Evolutionary conservation across 2,888 invertebrate genomes (phyloP).

Genomic region (Limnephilus lunatus): DNA sequence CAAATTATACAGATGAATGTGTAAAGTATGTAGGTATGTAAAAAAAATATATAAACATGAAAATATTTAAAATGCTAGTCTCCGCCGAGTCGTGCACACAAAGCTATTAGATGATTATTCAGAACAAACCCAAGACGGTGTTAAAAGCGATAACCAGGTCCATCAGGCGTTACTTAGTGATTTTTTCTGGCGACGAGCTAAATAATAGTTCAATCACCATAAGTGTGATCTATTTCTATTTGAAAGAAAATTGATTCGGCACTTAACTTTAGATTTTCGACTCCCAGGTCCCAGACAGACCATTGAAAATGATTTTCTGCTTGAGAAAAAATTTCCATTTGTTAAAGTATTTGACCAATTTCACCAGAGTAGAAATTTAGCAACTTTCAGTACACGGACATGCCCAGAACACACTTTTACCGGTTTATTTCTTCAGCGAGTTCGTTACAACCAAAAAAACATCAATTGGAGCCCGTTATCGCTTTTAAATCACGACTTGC

Average conservation of each 20-base stretch:
- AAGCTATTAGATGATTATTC: conserved; percentile 66
- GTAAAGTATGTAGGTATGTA: conserved; percentile 50
- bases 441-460: neutral
- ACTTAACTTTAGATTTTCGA: too few species aligned
- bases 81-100: conserved; percentile 66
- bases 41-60: conserved; percentile 57
- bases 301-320: too few species aligned
- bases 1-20: conserved; percentile 60
- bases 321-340: too few species aligned
- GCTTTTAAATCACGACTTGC: conserved; percentile 63
- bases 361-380: neutral
- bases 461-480: conserved; percentile 53
- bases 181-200: neutral
- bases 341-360: too few species aligned
- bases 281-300: too few species aligned
- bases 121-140: conserved; percentile 63
- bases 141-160: conserved; percentile 60
- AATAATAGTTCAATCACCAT: neutral
- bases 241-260: too few species aligned
- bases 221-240: neutral
- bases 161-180: neutral
- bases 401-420: neutral
- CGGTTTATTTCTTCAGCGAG: neutral
- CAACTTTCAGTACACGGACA: neutral
- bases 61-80: conserved; percentile 65